Base-by-base conservation (phyloP, 2,888 invertebrate genomes). In the Lapara coniferarum region DNA sequence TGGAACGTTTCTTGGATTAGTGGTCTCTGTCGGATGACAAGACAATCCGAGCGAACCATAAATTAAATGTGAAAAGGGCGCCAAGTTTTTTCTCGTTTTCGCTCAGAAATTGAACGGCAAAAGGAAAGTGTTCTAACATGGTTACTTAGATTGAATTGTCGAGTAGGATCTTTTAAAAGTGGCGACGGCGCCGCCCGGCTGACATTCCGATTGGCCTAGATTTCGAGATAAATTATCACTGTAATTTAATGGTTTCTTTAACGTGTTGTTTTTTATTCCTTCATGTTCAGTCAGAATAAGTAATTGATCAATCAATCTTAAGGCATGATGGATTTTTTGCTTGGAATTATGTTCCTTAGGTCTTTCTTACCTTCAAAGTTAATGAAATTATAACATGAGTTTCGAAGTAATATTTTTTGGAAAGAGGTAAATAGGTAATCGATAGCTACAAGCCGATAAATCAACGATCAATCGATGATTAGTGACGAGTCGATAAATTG, bases 121-220 rank as follows among this genome's bases (percentile, higher is more conserved):
- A 49, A 63, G 63, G 46, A 49, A 49, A 63, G 63, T 63, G 63
- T 63, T 63, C 63, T 63, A 63, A 63, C 63, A 63, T 63, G 63
- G 63, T 63, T 63, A 63, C 63, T 63, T 13, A 63, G 63, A 63
- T 63, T 63, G 63, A 63, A 63, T 63, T 63, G 63, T 63, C 63
- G 63, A 19, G 25, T 19, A 14, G 37, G 57, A 46, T 63, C 46
- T 63, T 19, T 63, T 46, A 63, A 63, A 63, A 49, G 56, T 56
- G 63, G 49, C 49, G 59, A 46, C 59, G 59, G 12, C 57, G 57
- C 19, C 37, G 12, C 55, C 55, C 16, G 19, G 19, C 14, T 14
- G 57, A 12, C 19, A 63, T 49, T 19, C 49, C 63, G 16, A 63
- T 63, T 63, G 63, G 63, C 63, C 63, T 63, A 63, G 63, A 63